phyloP scores from a whole-genome alignment of 2,113 vertebrate genomes.

The Neogale vison region DNA sequence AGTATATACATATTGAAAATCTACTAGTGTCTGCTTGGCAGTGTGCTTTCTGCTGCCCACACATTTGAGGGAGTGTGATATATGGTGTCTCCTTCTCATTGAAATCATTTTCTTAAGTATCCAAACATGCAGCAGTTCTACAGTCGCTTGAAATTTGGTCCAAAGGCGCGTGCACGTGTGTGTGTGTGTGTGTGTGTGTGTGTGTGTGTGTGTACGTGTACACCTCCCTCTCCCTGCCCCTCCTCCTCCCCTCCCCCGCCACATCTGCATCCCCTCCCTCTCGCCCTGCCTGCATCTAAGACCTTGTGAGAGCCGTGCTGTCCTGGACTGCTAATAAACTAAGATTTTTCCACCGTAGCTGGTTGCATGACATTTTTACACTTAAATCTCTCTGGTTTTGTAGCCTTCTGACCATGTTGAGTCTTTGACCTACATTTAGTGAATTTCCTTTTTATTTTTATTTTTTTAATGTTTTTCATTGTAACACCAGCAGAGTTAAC shows the following conservation, averaged over 20 bases:
- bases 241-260: neutral
- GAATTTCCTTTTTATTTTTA: neutral
- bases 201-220: no score
- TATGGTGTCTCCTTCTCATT: neutral
- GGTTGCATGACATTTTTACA: neutral
- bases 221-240: neutral
- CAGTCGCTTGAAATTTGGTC: neutral
- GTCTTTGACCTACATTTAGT: neutral
- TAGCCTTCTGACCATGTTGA: neutral
- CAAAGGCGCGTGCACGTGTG: neutral
- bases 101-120: constrained; percentile 35
- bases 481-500: neutral
- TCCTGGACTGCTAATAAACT: neutral
- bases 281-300: neutral
- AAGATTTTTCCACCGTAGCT: neutral
- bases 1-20: neutral
- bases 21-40: neutral
- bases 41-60: neutral
- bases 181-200: neutral
- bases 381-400: neutral
- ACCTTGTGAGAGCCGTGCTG: neutral
- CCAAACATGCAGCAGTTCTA: neutral
- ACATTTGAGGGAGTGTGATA: neutral
- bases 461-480: neutral
- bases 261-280: neutral